Conservation (phyloP, 2,113 vertebrate species). For the Cebus imitator region DNA sequence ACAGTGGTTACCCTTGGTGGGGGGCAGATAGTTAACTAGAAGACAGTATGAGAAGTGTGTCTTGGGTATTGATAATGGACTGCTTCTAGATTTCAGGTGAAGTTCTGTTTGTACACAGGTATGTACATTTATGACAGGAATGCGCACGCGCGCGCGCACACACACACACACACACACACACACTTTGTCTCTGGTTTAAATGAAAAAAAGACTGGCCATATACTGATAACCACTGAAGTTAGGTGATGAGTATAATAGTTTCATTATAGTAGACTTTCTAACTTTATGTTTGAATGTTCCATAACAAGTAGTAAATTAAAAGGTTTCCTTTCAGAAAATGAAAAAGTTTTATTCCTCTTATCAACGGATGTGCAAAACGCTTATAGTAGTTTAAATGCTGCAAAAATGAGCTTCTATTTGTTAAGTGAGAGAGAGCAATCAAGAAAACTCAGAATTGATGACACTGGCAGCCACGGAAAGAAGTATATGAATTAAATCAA, state of each 20-base stretch:
- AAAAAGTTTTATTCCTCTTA: not conserved
- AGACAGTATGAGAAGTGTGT: not conserved
- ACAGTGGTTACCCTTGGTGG: not conserved
- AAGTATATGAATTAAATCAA: conserved; percentile 12
- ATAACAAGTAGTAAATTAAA: not conserved
- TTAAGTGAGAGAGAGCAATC: not conserved
- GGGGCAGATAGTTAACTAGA: not conserved
- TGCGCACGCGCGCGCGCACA: accelerated
- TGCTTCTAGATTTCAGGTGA: not conserved
- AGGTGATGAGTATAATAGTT: not conserved
- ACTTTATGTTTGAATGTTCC: not conserved
- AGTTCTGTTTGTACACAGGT: not conserved
- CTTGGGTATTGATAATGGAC: not conserved
- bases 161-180: too few species aligned
- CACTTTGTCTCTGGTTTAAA: not conserved
- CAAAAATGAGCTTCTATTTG: not conserved
- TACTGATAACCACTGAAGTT: not conserved
- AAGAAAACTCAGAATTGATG: not conserved
- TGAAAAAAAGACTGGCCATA: not conserved
- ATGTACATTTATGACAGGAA: not conserved
- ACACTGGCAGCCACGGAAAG: not conserved
- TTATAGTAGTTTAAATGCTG: not conserved
- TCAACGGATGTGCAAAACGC: not conserved
- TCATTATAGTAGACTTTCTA: not conserved
- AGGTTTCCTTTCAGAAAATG: not conserved